phyloP scores from a whole-genome alignment of 1,140 invertebrate species.

The Apis laboriosa region DNA sequence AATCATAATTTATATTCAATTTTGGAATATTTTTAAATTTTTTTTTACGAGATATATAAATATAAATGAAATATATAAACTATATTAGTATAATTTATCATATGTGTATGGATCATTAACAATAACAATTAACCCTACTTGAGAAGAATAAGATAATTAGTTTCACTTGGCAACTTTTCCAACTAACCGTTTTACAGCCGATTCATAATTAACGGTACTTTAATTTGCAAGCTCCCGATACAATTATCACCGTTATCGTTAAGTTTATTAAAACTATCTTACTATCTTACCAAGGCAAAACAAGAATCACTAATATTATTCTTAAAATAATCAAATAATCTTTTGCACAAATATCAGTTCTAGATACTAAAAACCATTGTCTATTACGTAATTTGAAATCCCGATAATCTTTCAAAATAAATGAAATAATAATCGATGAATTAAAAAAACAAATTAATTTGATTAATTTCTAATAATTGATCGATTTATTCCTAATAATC shows the following conservation, averaged over 20 bases:
- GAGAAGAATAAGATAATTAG: conserved; percentile 71
- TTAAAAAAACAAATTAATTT: background rate
- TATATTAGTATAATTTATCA: background rate
- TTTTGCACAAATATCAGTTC: too few species aligned
- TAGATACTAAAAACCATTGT: background rate
- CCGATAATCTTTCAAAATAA: background rate
- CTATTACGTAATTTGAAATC: background rate
- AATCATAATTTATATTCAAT: background rate
- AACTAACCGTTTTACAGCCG: conserved; percentile 64
- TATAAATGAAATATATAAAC: background rate
- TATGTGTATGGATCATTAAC: conserved; percentile 57
- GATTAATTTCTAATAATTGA: background rate
- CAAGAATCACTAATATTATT: too few species aligned
- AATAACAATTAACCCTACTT: conserved; percentile 75
- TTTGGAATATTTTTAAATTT: background rate
- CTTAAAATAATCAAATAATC: background rate
- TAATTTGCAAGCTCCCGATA: conserved; percentile 47
- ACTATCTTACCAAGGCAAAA: background rate
- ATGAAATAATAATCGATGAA: background rate
- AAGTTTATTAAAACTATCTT: background rate
- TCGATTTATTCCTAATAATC: background rate
- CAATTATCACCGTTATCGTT: conserved; percentile 16
- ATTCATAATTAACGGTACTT: conserved; percentile 54
- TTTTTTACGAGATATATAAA: background rate
- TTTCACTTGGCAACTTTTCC: conserved; percentile 64